Base-by-base conservation (phyloP, 2,888 invertebrate species). In the Ophonus ardosiacus region DNA sequence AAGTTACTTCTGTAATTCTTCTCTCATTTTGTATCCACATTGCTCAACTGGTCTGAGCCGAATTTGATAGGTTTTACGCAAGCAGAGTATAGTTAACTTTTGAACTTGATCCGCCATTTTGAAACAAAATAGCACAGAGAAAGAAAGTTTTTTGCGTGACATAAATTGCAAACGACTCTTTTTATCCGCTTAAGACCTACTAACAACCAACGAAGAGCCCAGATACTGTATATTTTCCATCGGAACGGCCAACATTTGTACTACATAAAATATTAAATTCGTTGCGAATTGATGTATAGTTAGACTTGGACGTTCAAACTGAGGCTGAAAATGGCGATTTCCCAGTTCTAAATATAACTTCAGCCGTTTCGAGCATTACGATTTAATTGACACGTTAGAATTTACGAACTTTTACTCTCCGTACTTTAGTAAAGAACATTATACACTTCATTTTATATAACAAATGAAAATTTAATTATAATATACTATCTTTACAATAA, bases 61-160 rank as follows among this genome's bases (percentile, higher is more conserved):
- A 63, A 63, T 63, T 63, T 63, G 63, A 63, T 63, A 63, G 63
- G 63, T 63, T 63, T 63, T 63, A 63, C 63, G 21, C 63, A 63
- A 63, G 63, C 63, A 63, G 24, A 63, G 24, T 68, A 7, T 68
- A 68, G 68, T 38, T 68, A 68, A 38, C 68, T 68, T 68, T 40
- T n/a, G 31, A 38, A 38, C 38, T 68, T 68, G 38, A 68, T 68
- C 68, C 68, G 68, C 38, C 68, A 68, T 68, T 38, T 68, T 68
- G 68, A 68, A 68, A 68, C 31, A 68, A 68, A 68, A 68, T 68
- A 68, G 68, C 68, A 31, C 31, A 7, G 68, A 31, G n/a, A 68
- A 68, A 24, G 31, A 68, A 68, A 68, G 68, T 68, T 68, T 68
- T 31, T 68, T 68, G 68, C 68, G 68, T 68, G 68, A 68, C 68